Base-by-base conservation (phyloP, 2,888 invertebrate genomes). In the Leucoptera coffeella region DNA sequence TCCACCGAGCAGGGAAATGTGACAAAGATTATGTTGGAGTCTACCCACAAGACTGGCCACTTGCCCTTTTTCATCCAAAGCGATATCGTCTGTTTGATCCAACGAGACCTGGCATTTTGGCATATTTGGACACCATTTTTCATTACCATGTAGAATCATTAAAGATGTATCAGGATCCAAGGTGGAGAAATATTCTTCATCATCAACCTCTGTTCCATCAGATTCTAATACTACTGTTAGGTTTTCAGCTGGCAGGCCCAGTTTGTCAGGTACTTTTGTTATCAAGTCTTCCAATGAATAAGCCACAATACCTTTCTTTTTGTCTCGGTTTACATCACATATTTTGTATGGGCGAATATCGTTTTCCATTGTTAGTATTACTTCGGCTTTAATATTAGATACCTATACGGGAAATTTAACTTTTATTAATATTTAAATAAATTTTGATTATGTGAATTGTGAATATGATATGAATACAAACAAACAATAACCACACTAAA, bases 121-220 rank as follows among this genome's bases (percentile, higher is more conserved):
- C 55, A 74, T 72, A 36, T 74, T 69, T 2, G 75, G 77, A 30
- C 73, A 61, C 89, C 89, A 89, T 47, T 82, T 84, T 50, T 89
- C 83, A 38, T 78, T 77, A 5, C 80, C 80, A 35, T 78, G 78
- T 27, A 91, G 73, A 26, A 89, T 78, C 83, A 91, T 90, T 33
- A 90, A 73, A 43, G 81, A 82, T 11, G 91, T 89, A 45, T 94
- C 89, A 35, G 82, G 82, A 41, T 92, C 91, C 35, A 94, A 67
- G 3, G 92, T 92, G 25, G 83, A 85, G 55, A 94, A 94, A 58
- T 93, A 94, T 50, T 92, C 92, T 52, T 94, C 93, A 47, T 94
- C 93, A 42, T 94, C 93, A 26, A 94, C 87, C 72, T 94, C 93
- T 1, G 94, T 94, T 15, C 94, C 94, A 64, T 94, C 94, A 25